A percentile compares a stretch with the other conserved stretches of the same genome.
These are phyloP conservation scores for Cerceris rybyensis DNA, from an alignment of 2,888 invertebrate species.

Conservation along the genomic window DNA sequence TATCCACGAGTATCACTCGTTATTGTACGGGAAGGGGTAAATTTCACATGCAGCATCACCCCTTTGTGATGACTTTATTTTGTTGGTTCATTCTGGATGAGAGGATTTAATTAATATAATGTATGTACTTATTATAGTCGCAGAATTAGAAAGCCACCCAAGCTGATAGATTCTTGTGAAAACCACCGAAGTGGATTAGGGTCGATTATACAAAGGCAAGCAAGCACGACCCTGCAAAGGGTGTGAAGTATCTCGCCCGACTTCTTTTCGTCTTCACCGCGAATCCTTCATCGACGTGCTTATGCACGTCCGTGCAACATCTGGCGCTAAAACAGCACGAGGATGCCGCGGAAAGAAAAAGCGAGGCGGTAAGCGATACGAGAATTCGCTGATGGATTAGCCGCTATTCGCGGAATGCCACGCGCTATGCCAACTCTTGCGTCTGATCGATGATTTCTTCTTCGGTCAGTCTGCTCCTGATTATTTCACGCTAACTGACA, in stretches of 20 bases:
- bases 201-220: slow-evolving; percentile 1
- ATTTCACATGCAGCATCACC: no score
- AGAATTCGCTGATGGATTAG: slow-evolving; percentile 66
- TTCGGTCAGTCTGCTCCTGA: slow-evolving; percentile 26
- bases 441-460: slow-evolving; percentile 61
- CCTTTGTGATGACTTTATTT: no score
- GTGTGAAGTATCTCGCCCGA: slow-evolving; percentile 31
- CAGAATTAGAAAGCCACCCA: no score
- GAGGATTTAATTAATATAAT: no score
- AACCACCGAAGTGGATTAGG: neutral
- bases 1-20: no score
- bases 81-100: no score
- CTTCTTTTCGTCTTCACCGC: slow-evolving; percentile 43
- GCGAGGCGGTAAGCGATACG: slow-evolving; percentile 55
- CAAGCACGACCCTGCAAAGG: neutral
- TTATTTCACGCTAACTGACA: slow-evolving; percentile 38
- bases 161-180: neutral
- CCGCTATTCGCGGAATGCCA: slow-evolving; percentile 61
- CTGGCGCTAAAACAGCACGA: slow-evolving; percentile 54
- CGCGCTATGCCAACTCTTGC: slow-evolving; percentile 32
- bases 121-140: no score
- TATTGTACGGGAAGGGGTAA: no score
- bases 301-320: slow-evolving; percentile 51
- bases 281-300: slow-evolving; percentile 62
- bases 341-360: slow-evolving; percentile 23